Evolutionary conservation across 2,797 vertebrate genomes (phyloP).

Genomic region (Phrynocephalus guinanensis): DNA sequence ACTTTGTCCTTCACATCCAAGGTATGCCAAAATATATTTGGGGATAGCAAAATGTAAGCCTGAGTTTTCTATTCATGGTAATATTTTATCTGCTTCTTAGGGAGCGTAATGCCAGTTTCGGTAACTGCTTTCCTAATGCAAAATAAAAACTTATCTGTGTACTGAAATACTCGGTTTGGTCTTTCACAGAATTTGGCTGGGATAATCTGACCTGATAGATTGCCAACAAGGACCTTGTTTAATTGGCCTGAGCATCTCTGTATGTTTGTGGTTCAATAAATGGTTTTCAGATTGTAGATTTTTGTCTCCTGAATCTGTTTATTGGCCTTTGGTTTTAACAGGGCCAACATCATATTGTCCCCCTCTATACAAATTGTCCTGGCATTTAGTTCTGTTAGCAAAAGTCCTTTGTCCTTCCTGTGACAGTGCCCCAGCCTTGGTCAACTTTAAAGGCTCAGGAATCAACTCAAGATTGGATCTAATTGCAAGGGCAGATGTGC

Average conservation of each 20-base stretch:
- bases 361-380: not conserved
- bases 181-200: not conserved
- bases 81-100: not conserved
- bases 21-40: not conserved
- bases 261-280: constrained; percentile 9
- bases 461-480: no score
- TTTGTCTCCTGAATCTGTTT: not conserved
- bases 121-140: not conserved
- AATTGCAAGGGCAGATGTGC: no score
- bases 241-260: not conserved
- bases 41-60: not conserved
- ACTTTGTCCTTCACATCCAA: not conserved
- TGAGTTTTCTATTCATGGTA: not conserved
- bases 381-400: not conserved
- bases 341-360: not conserved
- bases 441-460: no score
- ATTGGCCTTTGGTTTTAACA: no score
- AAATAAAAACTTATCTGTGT: not conserved
- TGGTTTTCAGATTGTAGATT: not conserved
- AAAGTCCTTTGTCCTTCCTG: not conserved
- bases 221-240: not conserved
- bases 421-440: not conserved
- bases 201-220: not conserved
- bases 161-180: not conserved
- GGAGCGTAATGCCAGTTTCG: not conserved